A percentile compares a stretch with the other conserved stretches of the same genome.
Evolutionary conservation across 2,797 vertebrate species (phyloP).

Genomic region (Perdix hodgsoniae): DNA sequence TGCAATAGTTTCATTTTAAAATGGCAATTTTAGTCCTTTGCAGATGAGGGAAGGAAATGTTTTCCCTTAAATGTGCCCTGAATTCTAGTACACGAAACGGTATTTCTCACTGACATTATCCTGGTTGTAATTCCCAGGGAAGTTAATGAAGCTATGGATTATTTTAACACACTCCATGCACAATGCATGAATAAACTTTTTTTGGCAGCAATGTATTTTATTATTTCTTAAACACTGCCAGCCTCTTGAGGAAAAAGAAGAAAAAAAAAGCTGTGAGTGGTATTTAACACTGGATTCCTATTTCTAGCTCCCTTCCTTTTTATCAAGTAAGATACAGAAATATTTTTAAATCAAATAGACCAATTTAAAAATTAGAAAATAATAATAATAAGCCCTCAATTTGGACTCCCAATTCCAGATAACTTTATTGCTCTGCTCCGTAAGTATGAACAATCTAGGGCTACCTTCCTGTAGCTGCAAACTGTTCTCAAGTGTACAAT

Average conservation of each 20-base stretch:
- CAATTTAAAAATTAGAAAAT: conserved; percentile 39
- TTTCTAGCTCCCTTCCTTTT: not conserved
- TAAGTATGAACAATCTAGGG: conserved; percentile 7
- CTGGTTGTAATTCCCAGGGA: conserved; percentile 11
- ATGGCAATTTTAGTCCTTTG: not conserved
- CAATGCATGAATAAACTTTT: conserved; percentile 33
- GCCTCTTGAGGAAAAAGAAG: not conserved
- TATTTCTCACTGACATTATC: conserved; percentile 46
- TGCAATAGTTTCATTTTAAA: not conserved
- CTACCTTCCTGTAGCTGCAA: not conserved
- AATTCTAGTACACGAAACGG: conserved; percentile 34
- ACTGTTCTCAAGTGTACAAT: conserved; percentile 3
- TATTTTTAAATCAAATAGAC: conserved; percentile 31
- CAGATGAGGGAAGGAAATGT: not conserved
- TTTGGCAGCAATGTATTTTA: conserved; percentile 16
- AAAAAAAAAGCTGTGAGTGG: not conserved
- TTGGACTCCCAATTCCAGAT: conserved; percentile 14
- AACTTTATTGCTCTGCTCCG: conserved; percentile 30
- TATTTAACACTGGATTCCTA: not conserved
- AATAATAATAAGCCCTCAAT: not conserved
- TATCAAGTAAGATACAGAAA: not conserved
- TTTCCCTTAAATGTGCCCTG: conserved; percentile 34
- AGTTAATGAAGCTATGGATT: conserved; percentile 61
- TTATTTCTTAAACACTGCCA: conserved; percentile 11
- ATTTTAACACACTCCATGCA: conserved; percentile 38